These are phyloP conservation scores for Diarsia brunnea DNA, from an alignment of 2,888 invertebrate species.

Conservation along the genomic window DNA sequence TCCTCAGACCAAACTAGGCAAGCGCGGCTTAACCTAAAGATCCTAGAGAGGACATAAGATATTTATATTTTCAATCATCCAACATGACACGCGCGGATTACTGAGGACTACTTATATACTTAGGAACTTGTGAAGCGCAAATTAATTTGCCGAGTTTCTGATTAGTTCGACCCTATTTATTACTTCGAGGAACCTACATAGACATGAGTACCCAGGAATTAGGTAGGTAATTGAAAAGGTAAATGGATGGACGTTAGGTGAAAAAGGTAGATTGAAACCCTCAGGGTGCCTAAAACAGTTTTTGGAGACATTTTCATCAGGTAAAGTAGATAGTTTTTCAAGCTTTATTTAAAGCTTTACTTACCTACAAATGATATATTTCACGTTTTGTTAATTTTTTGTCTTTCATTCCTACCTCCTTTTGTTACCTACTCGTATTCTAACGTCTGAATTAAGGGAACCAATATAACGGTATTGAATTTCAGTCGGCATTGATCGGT, in stretches of 20 bases:
- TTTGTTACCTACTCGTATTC: background rate
- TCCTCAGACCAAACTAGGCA: too few species aligned
- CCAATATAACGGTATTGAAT: background rate
- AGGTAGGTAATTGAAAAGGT: background rate
- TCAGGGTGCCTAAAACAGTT: background rate
- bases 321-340: background rate
- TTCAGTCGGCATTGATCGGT: background rate
- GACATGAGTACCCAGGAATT: slow-evolving; percentile 1
- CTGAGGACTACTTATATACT: slow-evolving; percentile 46
- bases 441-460: background rate
- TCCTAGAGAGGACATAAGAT: too few species aligned
- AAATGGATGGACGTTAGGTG: background rate
- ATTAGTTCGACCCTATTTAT: slow-evolving; percentile 32
- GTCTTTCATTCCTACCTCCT: background rate
- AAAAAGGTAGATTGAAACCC: slow-evolving; percentile 10
- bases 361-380: background rate
- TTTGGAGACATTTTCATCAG: background rate
- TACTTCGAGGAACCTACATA: background rate
- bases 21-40: too few species aligned
- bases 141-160: slow-evolving; percentile 40
- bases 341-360: background rate
- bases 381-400: background rate
- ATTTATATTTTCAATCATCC: background rate
- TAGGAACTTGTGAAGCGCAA: slow-evolving; percentile 23
- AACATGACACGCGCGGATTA: slow-evolving; percentile 16